Evolutionary conservation across 2,888 invertebrate species (phyloP).

Genomic region (Petrolisthes cinctipes): DNA sequence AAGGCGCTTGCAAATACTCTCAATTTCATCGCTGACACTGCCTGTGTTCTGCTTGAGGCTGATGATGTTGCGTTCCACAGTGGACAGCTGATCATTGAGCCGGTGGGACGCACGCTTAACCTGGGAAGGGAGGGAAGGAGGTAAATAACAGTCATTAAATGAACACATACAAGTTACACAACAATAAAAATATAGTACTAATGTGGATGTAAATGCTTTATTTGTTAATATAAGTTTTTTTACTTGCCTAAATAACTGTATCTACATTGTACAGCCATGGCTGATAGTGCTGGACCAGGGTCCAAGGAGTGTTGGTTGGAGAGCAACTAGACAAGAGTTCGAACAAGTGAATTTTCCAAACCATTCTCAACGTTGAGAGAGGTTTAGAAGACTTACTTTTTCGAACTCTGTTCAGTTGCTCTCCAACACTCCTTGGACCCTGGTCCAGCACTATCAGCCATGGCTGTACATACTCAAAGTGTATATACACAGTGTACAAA

Average conservation of each 20-base stretch:
- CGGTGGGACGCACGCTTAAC: constrained; percentile 87
- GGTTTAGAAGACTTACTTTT: too few relatives aligned
- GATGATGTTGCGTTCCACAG: constrained; percentile 89
- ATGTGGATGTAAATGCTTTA: neutral
- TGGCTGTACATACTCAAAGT: too few relatives aligned
- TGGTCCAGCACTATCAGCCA: too few relatives aligned
- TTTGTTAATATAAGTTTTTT: neutral
- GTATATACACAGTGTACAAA: neutral
- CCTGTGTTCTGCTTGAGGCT: constrained; percentile 90
- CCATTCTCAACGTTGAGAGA: too few relatives aligned
- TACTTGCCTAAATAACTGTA: neutral
- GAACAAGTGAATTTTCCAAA: too few relatives aligned
- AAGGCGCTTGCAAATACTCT: constrained; percentile 83
- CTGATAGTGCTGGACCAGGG: too few relatives aligned
- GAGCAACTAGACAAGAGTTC: too few relatives aligned
- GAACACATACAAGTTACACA: neutral
- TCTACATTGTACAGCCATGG: too few relatives aligned
- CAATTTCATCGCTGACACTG: constrained; percentile 92
- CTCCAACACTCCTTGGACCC: too few relatives aligned
- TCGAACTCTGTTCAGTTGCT: too few relatives aligned
- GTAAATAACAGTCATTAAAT: neutral
- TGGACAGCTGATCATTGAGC: constrained; percentile 84
- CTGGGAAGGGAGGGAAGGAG: constrained; percentile 75
- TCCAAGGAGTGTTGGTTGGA: too few relatives aligned
- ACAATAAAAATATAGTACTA: neutral